Percentiles rank a stretch among this genome's conserved stretches.
Evolutionary conservation across 2,797 vertebrate species (phyloP).

Genomic region (Neoniphon sammara): DNA sequence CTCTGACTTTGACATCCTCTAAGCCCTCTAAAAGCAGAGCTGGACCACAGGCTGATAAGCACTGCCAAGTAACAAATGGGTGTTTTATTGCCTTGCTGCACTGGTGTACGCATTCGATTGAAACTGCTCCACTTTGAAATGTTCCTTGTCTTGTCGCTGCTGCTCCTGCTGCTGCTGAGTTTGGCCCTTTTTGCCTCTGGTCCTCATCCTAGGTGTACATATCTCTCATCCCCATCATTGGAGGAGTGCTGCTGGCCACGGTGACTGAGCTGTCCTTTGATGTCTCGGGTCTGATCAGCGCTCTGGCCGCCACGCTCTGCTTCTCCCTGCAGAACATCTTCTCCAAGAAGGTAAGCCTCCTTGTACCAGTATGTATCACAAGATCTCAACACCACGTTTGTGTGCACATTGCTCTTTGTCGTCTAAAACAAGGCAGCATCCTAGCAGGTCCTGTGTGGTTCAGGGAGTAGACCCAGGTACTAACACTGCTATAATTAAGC

Average conservation of each 20-base stretch:
- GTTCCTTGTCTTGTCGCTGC: background rate
- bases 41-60: background rate
- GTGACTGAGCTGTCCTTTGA: constrained; percentile 96
- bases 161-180: constrained; percentile 14
- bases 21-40: background rate
- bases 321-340: constrained; percentile 99
- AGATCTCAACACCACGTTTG: too few species aligned
- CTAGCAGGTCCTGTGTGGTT: too few species aligned
- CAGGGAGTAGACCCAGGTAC: too few species aligned
- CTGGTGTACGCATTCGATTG: background rate
- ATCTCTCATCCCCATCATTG: constrained; percentile 97
- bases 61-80: background rate
- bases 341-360: constrained; percentile 92
- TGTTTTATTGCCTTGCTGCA: background rate
- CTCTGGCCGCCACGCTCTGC: constrained; percentile 95
- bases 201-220: constrained; percentile 88
- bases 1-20: background rate
- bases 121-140: background rate
- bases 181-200: background rate
- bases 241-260: constrained; percentile 95
- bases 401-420: too few species aligned
- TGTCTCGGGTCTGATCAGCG: constrained; percentile 93
- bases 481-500: too few species aligned
- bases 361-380: background rate
- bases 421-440: too few species aligned